Evolutionary conservation across 2,113 vertebrate genomes (phyloP), one percentile per base, ranked within the genome.

Genomic region (Henicopernis longicauda): DNA sequence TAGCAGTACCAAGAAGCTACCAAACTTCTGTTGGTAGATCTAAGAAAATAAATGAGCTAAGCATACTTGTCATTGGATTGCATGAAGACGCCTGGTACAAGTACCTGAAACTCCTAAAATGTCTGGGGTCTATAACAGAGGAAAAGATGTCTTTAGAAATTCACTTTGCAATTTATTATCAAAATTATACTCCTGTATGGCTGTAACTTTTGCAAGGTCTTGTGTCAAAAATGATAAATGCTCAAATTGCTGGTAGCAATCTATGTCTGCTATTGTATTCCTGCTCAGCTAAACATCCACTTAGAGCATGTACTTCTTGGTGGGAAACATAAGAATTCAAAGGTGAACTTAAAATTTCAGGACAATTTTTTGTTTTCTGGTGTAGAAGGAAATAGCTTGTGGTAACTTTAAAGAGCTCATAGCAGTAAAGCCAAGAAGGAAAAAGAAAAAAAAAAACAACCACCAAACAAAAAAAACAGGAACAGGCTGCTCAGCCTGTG

Each of bases 401-500:
- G 25, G 73, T 88, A 73, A 65, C 74, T 96, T 95, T 93, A 86
- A 91, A 80, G 90, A 93, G 54, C 40, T 91, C 59, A 13, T 65
- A 87, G 65, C 4, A 1, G 23, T 79, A 73, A 84, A 96, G 90
- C 91, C 83, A 91, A 89, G 72, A 65, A 86, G 47, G n/a, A 15
- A 11, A 16, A n/a, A 34, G 7, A 27, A 7, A 20, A n/a, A 78
- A 21, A 26, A 9, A 44, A 17, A 16, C 3, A 77, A 70, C 12
- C 13, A 11, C 18, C 38, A 52, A 79, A 40, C 42, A 84, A 72
- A 94, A 94, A 91, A 23, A 3, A 10, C 25, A 69, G 84, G 73
- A 96, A 95, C 90, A 96, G 90, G 97, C 93, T 97, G 94, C 93
- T 91, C 94, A 95, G 83, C 91, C 95, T 91, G 83, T 96, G 92